These are phyloP conservation scores for Cynopterus brachyotis DNA, from an alignment of 2,113 vertebrate species.

Conservation along the genomic window DNA sequence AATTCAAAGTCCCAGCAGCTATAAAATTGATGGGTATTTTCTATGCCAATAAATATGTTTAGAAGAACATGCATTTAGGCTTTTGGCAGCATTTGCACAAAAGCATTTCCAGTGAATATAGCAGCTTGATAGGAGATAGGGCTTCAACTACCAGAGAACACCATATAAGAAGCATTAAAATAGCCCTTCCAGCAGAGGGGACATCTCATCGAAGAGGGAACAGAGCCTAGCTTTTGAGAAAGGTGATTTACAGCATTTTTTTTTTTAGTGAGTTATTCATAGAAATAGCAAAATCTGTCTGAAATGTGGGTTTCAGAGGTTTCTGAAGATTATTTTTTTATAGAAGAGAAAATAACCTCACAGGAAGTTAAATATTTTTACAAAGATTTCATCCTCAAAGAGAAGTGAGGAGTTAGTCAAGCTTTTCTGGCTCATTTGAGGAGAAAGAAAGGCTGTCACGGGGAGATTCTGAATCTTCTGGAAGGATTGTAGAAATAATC, in stretches of 20 bases:
- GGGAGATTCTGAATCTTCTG: background rate
- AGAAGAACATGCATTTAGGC: background rate
- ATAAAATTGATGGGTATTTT: background rate
- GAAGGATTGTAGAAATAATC: background rate
- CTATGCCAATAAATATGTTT: background rate
- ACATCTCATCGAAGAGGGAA: background rate
- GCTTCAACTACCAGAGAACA: background rate
- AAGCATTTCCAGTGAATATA: background rate
- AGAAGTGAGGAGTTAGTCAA: background rate
- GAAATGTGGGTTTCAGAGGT: background rate
- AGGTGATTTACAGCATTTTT: background rate
- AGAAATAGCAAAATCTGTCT: background rate
- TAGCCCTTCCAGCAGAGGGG: background rate
- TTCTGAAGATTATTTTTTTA: conserved; percentile 7
- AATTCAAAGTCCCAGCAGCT: background rate
- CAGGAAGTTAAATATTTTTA: background rate
- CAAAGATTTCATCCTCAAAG: background rate
- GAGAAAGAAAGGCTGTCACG: background rate
- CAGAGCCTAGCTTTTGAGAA: background rate
- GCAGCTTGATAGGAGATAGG: background rate
- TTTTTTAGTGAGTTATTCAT: background rate
- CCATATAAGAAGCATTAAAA: background rate
- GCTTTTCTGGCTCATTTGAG: background rate
- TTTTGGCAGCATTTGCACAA: background rate
- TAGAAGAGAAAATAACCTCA: background rate